phyloP scores from a whole-genome alignment of 2,797 vertebrate genomes.

The Sebastes taczanowskii region DNA sequence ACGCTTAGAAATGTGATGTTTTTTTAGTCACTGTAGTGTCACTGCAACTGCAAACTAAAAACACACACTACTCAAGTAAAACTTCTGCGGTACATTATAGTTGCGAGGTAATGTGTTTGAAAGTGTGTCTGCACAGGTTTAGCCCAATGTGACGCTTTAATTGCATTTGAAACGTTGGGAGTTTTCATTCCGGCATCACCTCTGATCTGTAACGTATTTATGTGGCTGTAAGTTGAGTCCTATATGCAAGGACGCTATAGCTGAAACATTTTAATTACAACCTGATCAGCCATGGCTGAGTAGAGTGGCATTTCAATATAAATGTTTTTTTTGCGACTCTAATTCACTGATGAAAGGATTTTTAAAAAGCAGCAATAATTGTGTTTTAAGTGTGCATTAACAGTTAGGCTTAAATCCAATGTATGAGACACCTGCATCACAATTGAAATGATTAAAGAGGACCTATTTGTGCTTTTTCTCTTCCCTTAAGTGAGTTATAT shows the following conservation, averaged over 20 bases:
- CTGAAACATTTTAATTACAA: constrained; percentile 1
- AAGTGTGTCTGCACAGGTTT: background rate
- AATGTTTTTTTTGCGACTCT: background rate
- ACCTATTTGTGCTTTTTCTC: no score
- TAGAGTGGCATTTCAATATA: background rate
- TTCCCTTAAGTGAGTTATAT: no score
- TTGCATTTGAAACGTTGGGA: background rate
- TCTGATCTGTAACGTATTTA: background rate
- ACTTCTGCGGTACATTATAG: background rate
- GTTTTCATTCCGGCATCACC: background rate
- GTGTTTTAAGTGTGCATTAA: background rate
- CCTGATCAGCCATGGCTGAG: background rate
- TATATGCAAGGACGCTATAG: background rate
- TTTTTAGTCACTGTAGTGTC: constrained; percentile 53
- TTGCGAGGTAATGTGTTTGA: background rate
- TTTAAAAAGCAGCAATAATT: background rate
- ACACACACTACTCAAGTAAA: background rate
- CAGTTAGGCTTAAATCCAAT: background rate
- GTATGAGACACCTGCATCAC: background rate
- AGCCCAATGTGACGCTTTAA: background rate
- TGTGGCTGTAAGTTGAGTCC: background rate
- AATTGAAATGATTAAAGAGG: background rate
- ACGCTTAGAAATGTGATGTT: no score
- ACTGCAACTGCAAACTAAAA: background rate
- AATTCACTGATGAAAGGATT: background rate